Evolutionary conservation across 2,113 vertebrate species (phyloP).

Genomic region (Ardeotis arabs): DNA sequence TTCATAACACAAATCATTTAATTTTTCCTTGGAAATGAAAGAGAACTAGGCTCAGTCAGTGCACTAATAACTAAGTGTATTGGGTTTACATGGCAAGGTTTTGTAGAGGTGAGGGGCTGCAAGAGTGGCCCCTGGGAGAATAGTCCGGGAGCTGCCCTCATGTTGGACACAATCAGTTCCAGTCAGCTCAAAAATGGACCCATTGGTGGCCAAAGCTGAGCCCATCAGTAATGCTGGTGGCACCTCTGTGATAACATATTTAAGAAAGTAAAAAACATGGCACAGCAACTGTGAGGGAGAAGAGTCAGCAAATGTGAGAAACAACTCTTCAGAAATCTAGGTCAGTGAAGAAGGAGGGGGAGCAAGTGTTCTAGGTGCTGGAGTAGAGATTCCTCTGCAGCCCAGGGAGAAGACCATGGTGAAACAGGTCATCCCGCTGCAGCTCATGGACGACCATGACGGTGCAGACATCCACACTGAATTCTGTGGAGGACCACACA

Average conservation of each 20-base stretch:
- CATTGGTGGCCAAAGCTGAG: fast-evolving
- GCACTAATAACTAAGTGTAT: not conserved
- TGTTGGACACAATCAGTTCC: not conserved
- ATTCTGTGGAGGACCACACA: not conserved
- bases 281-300: not conserved
- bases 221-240: not conserved
- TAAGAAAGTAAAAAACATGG: not conserved
- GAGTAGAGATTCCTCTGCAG: not conserved
- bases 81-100: not conserved
- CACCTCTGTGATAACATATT: not conserved
- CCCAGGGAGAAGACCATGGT: not conserved
- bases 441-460: not conserved
- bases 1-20: not conserved
- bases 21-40: not conserved
- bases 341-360: not conserved
- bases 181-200: not conserved
- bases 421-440: not conserved
- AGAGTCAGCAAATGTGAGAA: not conserved
- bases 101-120: not conserved
- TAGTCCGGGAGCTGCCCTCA: fast-evolving
- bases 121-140: not conserved
- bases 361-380: fast-evolving
- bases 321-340: not conserved
- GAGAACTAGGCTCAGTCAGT: not conserved
- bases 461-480: not conserved